Percentiles rank a stretch among this genome's conserved stretches.
These are phyloP conservation scores for Aptenodytes forsteri DNA, from an alignment of 2,113 vertebrate genomes.

Conservation along the genomic window DNA sequence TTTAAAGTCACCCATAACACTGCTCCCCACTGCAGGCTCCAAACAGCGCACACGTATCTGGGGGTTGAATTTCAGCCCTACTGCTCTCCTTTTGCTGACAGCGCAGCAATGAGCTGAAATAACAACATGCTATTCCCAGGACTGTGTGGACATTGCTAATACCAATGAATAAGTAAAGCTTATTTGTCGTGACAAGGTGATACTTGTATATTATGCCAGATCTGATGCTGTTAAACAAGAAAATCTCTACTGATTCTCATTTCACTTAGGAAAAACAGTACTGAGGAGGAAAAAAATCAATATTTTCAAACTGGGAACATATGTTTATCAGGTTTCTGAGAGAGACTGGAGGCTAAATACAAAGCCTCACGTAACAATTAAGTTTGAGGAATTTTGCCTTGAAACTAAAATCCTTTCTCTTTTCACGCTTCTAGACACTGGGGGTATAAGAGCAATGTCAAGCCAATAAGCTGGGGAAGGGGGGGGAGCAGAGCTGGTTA, in stretches of 20 bases:
- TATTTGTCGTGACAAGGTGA: conserved; percentile 2
- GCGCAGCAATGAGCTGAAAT: background rate
- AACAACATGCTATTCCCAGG: background rate
- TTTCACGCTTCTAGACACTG: background rate
- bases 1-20: background rate
- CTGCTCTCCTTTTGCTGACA: background rate
- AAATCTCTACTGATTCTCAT: background rate
- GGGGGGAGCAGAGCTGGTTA: background rate
- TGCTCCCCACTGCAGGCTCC: background rate
- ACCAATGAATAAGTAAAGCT: background rate
- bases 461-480: background rate
- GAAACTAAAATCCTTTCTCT: background rate
- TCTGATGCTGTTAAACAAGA: background rate
- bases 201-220: background rate
- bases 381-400: background rate
- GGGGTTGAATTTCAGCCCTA: background rate
- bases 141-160: background rate
- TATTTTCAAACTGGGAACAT: background rate
- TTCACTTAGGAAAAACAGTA: background rate
- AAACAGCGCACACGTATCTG: accelerated
- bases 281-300: background rate
- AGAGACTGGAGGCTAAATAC: background rate
- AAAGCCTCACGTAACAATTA: background rate
- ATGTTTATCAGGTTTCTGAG: background rate
- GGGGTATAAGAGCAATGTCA: background rate